Base-by-base conservation (phyloP, 2,888 invertebrate genomes). In the Oxycera nigricornis region DNA sequence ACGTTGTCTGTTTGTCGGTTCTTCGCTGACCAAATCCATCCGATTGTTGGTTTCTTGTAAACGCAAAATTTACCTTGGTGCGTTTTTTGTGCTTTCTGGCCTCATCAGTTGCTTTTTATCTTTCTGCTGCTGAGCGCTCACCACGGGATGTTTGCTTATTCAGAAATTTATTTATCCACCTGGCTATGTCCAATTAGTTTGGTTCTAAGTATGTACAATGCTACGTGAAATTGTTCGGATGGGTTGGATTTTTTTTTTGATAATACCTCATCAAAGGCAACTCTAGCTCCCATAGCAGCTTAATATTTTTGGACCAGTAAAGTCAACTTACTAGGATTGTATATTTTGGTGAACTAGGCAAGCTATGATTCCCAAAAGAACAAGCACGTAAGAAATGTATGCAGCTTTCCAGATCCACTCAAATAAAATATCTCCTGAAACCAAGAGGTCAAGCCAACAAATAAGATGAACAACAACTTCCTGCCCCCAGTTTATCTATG, bases 141-240 rank as follows among this genome's bases (percentile, higher is more conserved):
- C 35, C 55, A 39, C 50, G 72, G 72, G 72, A 75, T 75, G 72
- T 75, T 75, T 75, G 72, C 41, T 75, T 72, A 59, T 24, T 31
- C 70, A 55, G 65, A 72, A 75, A 75, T 72, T 75, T 75, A 75
- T 75, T 70, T 75, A 75, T 75, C 74, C 74, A 75, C 74, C 74
- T 75, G 74, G 74, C 65, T 72, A 6, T 22, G 68, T 55, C 74
- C 72, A 75, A 75, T 75, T 75, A 75, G 72, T 72, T 46, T 30
- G 26, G 39, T 20, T 52, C 52, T 28, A 28, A 26, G 39, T 62
- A 61, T 62, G 52, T 39, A 65, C 41, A 55, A 46, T 75, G 52
- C 11, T 17, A 20, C 46, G 22, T 30, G 57, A 74, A 72, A 72
- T 46, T 72, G 65, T 72, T 74, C 65, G 41, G 20, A 4, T 30